phyloP scores from a whole-genome alignment of 2,113 vertebrate genomes.

The Trematomus loennbergii region DNA sequence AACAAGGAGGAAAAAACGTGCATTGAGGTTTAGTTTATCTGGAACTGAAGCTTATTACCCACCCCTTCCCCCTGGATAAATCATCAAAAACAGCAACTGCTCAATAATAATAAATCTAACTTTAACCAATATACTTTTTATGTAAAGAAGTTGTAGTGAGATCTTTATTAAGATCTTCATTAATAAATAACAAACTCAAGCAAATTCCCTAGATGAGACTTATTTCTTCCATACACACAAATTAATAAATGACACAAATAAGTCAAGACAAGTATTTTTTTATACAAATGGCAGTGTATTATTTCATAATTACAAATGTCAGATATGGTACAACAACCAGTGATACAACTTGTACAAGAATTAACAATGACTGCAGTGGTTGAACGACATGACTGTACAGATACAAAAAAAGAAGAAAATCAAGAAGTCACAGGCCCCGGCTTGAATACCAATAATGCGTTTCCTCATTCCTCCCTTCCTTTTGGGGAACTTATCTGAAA shows the following conservation, averaged over 20 bases:
- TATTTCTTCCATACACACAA: not conserved
- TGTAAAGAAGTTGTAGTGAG: not conserved
- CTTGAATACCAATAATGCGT: constrained; percentile 67
- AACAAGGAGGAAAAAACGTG: not conserved
- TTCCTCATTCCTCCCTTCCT: constrained; percentile 38
- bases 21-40: not conserved
- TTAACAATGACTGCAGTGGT: constrained; percentile 88
- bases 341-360: constrained; percentile 87
- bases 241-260: constrained; percentile 45
- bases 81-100: not conserved
- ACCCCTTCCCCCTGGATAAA: not conserved
- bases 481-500: constrained; percentile 25
- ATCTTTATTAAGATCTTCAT: not conserved
- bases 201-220: not conserved
- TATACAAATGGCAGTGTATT: constrained; percentile 87
- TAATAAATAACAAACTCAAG: not conserved
- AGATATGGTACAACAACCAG: constrained; percentile 87
- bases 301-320: constrained; percentile 90
- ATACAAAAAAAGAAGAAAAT: constrained; percentile 72
- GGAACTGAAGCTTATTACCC: not conserved
- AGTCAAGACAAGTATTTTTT: constrained; percentile 61
- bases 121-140: not conserved
- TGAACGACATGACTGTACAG: constrained; percentile 84
- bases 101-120: not conserved
- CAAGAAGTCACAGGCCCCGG: constrained; percentile 64